Conservation (phyloP, 2,888 invertebrate species). For the Metalampra italica region DNA sequence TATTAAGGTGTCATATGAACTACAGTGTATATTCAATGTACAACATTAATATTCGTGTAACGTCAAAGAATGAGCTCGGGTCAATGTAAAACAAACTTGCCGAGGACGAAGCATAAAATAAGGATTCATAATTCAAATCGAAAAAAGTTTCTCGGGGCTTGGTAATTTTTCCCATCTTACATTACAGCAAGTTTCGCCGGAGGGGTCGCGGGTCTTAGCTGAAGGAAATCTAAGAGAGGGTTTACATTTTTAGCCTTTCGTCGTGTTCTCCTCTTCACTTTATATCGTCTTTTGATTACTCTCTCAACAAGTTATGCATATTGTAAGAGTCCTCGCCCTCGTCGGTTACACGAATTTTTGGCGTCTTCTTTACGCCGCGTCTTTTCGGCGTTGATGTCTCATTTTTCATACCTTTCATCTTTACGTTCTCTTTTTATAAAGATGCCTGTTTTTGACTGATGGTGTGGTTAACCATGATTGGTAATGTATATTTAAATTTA, state of each 20-base stretch:
- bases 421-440: conserved; percentile 51
- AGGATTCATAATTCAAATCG: conserved; percentile 79
- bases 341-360: conserved; percentile 61
- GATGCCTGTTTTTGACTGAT: conserved; percentile 52
- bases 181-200: conserved; percentile 68
- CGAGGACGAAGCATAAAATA: conserved; percentile 69
- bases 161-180: conserved; percentile 77
- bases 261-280: conserved; percentile 72
- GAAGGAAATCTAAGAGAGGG: conserved; percentile 71
- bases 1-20: background rate
- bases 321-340: conserved; percentile 63
- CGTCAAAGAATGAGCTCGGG: conserved; percentile 54
- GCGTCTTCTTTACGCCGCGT: conserved; percentile 51
- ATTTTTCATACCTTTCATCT: conserved; percentile 63
- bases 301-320: conserved; percentile 78
- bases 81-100: conserved; percentile 68
- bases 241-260: conserved; percentile 77
- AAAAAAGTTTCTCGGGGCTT: conserved; percentile 70
- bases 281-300: conserved; percentile 79
- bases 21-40: conserved; percentile 31
- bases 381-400: conserved; percentile 55
- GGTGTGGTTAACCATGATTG: conserved; percentile 35
- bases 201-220: conserved; percentile 65
- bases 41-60: conserved; percentile 54
- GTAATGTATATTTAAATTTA: too few species aligned